Conservation (phyloP, 2,113 vertebrate genomes). For the Triplophysa rosa region DNA sequence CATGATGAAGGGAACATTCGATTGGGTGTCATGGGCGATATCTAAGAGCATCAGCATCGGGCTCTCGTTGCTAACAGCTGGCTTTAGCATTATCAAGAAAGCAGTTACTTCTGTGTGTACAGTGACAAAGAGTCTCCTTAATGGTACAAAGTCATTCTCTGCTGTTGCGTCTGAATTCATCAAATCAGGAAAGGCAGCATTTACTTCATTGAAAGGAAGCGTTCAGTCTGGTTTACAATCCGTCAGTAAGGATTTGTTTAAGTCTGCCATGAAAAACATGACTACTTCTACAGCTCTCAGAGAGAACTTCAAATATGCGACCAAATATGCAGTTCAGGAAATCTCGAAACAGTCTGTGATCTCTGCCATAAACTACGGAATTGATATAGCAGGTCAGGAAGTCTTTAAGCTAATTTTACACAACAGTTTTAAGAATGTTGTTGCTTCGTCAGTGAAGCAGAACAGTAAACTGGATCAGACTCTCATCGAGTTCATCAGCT, state of each 20-base stretch:
- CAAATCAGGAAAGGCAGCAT: constrained; percentile 29
- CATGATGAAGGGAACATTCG: constrained; percentile 49
- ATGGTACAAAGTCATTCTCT: constrained; percentile 34
- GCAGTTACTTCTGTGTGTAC: background rate
- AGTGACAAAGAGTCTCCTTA: constrained; percentile 16
- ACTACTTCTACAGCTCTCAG: constrained; percentile 15
- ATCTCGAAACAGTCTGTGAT: constrained; percentile 26
- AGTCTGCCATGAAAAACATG: constrained; percentile 7
- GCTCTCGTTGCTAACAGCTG: constrained; percentile 43
- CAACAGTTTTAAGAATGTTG: background rate
- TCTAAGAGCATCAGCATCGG: constrained; percentile 51
- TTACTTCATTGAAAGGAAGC: constrained; percentile 13
- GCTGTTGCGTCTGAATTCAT: constrained; percentile 33
- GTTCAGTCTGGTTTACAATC: constrained; percentile 7
- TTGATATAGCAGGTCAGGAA: background rate
- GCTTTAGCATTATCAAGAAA: constrained; percentile 28
- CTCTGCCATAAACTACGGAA: constrained; percentile 10
- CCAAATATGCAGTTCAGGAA: constrained; percentile 39
- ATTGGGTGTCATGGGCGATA: constrained; percentile 54
- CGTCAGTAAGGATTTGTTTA: background rate
- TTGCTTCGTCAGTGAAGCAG: constrained; percentile 3
- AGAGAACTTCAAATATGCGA: constrained; percentile 21
- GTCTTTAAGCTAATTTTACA: constrained; percentile 19
- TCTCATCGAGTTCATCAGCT: constrained; percentile 25
- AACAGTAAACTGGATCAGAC: constrained; percentile 23